Percentiles rank a stretch among this genome's conserved stretches.
phyloP scores from a whole-genome alignment of 2,113 vertebrate genomes.

The Pseudonaja textilis region DNA sequence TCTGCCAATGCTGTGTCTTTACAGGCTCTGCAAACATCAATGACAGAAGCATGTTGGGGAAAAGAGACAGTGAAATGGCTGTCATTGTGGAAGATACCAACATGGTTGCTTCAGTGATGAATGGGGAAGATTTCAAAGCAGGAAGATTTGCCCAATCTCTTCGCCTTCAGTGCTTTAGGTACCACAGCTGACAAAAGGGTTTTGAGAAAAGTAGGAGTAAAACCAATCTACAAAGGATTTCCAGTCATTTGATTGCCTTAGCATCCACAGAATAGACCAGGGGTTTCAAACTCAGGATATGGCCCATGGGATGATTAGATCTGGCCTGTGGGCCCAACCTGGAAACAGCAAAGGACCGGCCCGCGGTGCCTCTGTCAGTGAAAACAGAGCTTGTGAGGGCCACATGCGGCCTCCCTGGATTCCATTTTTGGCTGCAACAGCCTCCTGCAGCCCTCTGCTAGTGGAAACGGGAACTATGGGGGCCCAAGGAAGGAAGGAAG shows the following conservation, averaged over 20 bases:
- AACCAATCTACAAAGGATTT: background rate
- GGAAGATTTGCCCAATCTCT: slow-evolving; percentile 81
- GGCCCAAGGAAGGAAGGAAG: no score
- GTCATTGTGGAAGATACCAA: slow-evolving; percentile 87
- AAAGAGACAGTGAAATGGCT: slow-evolving; percentile 95
- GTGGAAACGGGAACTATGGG: no score
- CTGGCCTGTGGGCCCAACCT: no score
- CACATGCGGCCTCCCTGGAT: no score
- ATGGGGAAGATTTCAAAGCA: slow-evolving; percentile 79
- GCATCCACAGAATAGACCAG: background rate
- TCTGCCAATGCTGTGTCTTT: background rate
- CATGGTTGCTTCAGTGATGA: slow-evolving; percentile 81
- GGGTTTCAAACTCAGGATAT: no score
- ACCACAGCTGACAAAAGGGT: background rate
- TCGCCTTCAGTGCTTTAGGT: slow-evolving; percentile 92
- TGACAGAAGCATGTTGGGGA: slow-evolving; percentile 97
- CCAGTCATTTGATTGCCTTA: background rate
- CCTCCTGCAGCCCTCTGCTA: no score
- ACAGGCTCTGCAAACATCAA: slow-evolving; percentile 98
- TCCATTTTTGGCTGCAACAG: no score
- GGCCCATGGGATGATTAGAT: no score
- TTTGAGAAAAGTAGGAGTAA: background rate
- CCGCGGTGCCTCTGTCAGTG: no score
- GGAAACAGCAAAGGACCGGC: no score
- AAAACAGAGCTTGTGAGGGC: no score